Base-by-base conservation (phyloP, 2,797 vertebrate genomes). In the Allobates femoralis region DNA sequence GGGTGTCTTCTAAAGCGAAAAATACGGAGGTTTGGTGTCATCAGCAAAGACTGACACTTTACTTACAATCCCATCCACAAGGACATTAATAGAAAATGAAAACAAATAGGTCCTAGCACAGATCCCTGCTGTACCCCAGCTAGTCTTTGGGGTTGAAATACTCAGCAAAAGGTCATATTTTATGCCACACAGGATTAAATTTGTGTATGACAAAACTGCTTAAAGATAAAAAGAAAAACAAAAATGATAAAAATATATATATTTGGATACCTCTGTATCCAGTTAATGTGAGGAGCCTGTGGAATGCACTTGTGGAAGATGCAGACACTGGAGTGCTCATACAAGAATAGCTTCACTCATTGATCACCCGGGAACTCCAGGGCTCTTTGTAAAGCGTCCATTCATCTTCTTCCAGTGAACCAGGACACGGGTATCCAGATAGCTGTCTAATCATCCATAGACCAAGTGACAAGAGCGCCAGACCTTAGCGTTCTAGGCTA, bases 391-490 rank as follows among this genome's bases (percentile, higher is more conserved):
- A 37, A 19, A 82, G 32, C 28, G 56, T 23, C 53, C 67, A 83
- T 83, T 82, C 46, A 83, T 83, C 81, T 56, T 73, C 41, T 46
- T 55, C 46, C 66, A 56, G 19, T 26, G 23, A 21, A 56, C 64
- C 12, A 21, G 15, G 34, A 16, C 5, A 2, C 0, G 66, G 30
- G 53, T 74, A 58, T 41, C 67, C 34, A 83, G 23, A 53, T 34
- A 83, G 81, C 67, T 1, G 81, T 74, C 53, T 83, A 75, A 21
- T 83, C 69, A 83, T 60, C 69, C 81, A 74, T 50, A 41, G 34
- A 60, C 34, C 26, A 74, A 18, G 12, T 34, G 53, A 56, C 76
- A 56, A n/a, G 26, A 6, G 55, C 21, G 18, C 41, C 46, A 69
- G 28, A 53, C 8, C 15, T 7, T 18, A 10, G 23, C 18, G 28